Conservation (phyloP, 1,140 invertebrate species). For the Thaumatotibia leucotreta region DNA sequence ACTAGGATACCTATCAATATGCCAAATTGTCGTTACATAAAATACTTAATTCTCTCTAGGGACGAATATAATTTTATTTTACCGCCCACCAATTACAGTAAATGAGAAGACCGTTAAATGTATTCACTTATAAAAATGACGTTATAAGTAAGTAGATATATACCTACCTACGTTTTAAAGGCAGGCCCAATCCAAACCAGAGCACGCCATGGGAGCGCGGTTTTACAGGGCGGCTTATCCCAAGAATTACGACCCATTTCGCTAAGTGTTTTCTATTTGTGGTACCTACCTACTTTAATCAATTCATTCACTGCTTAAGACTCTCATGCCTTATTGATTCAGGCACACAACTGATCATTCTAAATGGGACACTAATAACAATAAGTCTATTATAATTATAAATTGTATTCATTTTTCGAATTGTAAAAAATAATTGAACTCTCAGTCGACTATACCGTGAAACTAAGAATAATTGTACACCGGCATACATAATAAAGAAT, state of each 20-base stretch:
- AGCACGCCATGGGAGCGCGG: neutral
- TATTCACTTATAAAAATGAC: neutral
- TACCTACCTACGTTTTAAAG: neutral
- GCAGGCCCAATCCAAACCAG: neutral
- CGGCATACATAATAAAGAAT: too few relatives aligned
- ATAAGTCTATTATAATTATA: too few relatives aligned
- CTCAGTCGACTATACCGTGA: too few relatives aligned
- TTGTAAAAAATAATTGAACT: too few relatives aligned
- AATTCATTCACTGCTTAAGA: neutral
- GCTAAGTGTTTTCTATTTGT: conserved; percentile 3
- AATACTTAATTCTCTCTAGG: too few relatives aligned
- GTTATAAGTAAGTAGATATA: neutral
- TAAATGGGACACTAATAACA: too few relatives aligned
- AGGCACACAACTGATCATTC: neutral
- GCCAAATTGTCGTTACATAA: too few relatives aligned
- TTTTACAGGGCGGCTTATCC: neutral
- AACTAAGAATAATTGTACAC: too few relatives aligned
- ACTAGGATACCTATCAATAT: too few relatives aligned
- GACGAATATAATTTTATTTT: neutral
- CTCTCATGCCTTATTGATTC: neutral
- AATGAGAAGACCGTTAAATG: neutral
- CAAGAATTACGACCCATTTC: conserved; percentile 8
- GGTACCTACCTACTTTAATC: neutral
- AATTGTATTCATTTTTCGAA: too few relatives aligned
- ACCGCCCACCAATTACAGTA: neutral